phyloP scores from a whole-genome alignment of 2,113 vertebrate genomes.

The Laterallus jamaicensis region DNA sequence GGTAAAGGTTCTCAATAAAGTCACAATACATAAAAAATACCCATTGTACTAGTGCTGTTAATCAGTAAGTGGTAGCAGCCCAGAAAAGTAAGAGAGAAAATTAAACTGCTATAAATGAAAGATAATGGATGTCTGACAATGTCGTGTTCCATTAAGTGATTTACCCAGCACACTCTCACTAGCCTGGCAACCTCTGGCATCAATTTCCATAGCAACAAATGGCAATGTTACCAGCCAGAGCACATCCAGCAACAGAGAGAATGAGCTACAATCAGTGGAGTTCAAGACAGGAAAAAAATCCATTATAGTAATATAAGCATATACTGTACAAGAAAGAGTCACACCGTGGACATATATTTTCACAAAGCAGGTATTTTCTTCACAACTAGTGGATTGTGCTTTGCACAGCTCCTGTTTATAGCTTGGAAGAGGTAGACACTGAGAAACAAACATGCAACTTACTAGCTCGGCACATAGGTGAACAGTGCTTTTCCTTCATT shows the following conservation, averaged over 20 bases:
- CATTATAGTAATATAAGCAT: not conserved
- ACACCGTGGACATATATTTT: not conserved
- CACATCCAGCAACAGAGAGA: not conserved
- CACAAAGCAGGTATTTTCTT: too few relatives aligned
- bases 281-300: not conserved
- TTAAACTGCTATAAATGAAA: slow-evolving; percentile 39
- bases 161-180: slow-evolving; percentile 1
- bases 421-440: not conserved
- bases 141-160: slow-evolving; percentile 42
- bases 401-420: not conserved
- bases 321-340: not conserved
- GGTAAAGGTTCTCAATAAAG: not conserved
- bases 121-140: slow-evolving; percentile 40
- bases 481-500: not conserved
- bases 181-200: slow-evolving; percentile 3
- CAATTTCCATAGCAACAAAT: slow-evolving; percentile 64
- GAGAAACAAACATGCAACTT: not conserved
- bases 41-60: not conserved
- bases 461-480: not conserved
- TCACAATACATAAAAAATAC: not conserved
- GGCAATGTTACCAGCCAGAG: not conserved
- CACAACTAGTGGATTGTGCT: not conserved
- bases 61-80: not conserved
- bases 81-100: slow-evolving; percentile 30
- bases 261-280: not conserved